Conservation (phyloP, 2,888 invertebrate genomes). For the Hesperia comma region DNA sequence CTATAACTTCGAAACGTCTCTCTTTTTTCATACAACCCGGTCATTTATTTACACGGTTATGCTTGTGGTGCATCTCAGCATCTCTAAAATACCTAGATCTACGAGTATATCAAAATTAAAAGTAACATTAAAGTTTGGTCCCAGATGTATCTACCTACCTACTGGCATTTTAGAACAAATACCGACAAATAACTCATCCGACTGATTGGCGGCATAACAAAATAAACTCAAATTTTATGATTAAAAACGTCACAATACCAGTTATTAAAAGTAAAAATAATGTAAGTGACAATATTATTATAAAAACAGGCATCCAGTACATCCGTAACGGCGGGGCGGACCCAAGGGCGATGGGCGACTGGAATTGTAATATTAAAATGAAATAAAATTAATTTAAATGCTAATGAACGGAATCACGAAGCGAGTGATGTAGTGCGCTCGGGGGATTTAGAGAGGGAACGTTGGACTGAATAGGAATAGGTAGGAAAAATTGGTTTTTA, state of each 20-base stretch:
- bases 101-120: too few relatives aligned
- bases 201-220: too few relatives aligned
- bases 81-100: too few relatives aligned
- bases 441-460: slow-evolving; percentile 41
- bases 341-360: slow-evolving; percentile 32
- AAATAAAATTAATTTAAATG: slow-evolving; percentile 52
- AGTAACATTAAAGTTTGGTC: too few relatives aligned
- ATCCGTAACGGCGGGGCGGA: slow-evolving; percentile 3
- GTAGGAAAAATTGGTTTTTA: slow-evolving; percentile 17
- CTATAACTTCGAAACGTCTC: too few relatives aligned
- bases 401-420: slow-evolving; percentile 45
- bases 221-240: background rate
- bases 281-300: slow-evolving; percentile 1
- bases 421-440: slow-evolving; percentile 47
- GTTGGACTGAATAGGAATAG: slow-evolving; percentile 28
- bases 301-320: background rate
- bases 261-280: background rate
- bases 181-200: too few relatives aligned
- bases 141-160: too few relatives aligned
- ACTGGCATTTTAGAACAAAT: too few relatives aligned
- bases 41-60: too few relatives aligned
- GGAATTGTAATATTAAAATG: slow-evolving; percentile 45
- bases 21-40: too few relatives aligned
- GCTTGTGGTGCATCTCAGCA: too few relatives aligned
- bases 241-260: background rate